Percentiles rank a stretch among this genome's conserved stretches.
phyloP scores from a whole-genome alignment of 2,113 vertebrate species.

The Albula glossodonta region DNA sequence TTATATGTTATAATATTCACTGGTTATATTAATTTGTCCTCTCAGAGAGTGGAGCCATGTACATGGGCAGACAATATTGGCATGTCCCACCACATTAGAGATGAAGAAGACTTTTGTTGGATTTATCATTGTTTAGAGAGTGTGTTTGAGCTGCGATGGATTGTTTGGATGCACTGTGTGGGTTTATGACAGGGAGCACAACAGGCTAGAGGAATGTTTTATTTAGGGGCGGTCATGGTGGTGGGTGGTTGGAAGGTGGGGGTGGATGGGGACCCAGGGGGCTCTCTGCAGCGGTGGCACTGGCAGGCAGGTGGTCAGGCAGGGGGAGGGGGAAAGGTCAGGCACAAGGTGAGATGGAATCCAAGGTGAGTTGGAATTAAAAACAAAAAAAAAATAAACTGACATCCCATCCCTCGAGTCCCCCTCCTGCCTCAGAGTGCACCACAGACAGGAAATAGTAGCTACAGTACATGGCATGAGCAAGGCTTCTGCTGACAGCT shows the following conservation, averaged over 20 bases:
- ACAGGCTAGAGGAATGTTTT: slow-evolving; percentile 1
- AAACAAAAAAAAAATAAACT: slow-evolving; percentile 9
- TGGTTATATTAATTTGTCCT: slow-evolving; percentile 2
- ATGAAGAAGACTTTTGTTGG: background rate
- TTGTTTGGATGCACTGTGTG: background rate
- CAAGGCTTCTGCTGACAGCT: background rate
- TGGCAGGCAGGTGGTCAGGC: slow-evolving; percentile 38
- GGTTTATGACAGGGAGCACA: background rate
- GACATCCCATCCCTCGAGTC: slow-evolving; percentile 10
- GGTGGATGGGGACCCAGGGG: background rate
- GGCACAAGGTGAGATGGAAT: slow-evolving; percentile 55
- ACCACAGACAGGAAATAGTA: background rate
- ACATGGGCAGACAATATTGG: too few relatives aligned
- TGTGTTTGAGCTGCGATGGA: background rate
- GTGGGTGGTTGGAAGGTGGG: background rate
- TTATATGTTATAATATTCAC: too few relatives aligned
- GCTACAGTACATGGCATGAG: background rate
- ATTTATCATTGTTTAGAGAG: background rate
- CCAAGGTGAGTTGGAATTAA: slow-evolving; percentile 53
- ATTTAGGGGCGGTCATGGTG: background rate
- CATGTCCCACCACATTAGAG: background rate
- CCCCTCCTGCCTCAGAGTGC: background rate
- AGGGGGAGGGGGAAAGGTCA: slow-evolving; percentile 55
- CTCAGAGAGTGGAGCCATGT: too few relatives aligned
- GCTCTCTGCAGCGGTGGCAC: background rate